These are phyloP conservation scores for Pogonophryne albipinna DNA, from an alignment of 2,797 vertebrate species.

Conservation along the genomic window DNA sequence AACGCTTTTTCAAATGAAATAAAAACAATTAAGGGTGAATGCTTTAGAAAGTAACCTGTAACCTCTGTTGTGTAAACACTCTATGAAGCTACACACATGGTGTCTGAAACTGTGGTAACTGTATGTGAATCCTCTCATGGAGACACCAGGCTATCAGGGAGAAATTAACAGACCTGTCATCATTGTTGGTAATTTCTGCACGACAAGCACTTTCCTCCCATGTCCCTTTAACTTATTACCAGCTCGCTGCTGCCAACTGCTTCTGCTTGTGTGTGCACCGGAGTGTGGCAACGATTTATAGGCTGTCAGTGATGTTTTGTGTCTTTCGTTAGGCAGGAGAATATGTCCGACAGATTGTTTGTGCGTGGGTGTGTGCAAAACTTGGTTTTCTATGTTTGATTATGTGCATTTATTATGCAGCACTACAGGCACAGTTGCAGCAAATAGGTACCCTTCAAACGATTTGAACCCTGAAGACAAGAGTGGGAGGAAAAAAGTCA, in stretches of 20 bases:
- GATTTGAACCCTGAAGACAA: neutral
- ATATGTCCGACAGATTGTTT: slow-evolving; percentile 44
- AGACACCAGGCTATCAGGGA: slow-evolving; percentile 51
- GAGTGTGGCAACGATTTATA: slow-evolving; percentile 51
- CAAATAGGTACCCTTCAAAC: slow-evolving; percentile 9
- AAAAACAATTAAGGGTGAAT: neutral
- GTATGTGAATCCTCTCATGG: slow-evolving; percentile 27
- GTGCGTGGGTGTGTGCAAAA: slow-evolving; percentile 17
- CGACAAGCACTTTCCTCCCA: slow-evolving; percentile 52
- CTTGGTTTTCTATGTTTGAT: neutral
- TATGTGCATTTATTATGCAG: slow-evolving; percentile 33
- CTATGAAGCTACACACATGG: slow-evolving; percentile 1
- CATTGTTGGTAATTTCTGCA: slow-evolving; percentile 59
- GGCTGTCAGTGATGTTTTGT: slow-evolving; percentile 43
- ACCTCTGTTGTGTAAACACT: neutral
- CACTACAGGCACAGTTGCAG: slow-evolving; percentile 26
- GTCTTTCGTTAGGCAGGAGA: slow-evolving; percentile 35
- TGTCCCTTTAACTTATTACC: slow-evolving; percentile 54
- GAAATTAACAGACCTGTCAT: slow-evolving; percentile 65
- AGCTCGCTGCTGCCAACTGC: slow-evolving; percentile 46
- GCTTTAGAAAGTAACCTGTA: neutral
- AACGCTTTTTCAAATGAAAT: neutral
- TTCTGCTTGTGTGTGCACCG: slow-evolving; percentile 20
- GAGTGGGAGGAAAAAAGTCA: neutral
- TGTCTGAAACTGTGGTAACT: slow-evolving; percentile 6